A percentile compares a stretch with the other conserved stretches of the same genome.
phyloP scores from a whole-genome alignment of 2,113 vertebrate species.

The Zosterops hypoxanthus region DNA sequence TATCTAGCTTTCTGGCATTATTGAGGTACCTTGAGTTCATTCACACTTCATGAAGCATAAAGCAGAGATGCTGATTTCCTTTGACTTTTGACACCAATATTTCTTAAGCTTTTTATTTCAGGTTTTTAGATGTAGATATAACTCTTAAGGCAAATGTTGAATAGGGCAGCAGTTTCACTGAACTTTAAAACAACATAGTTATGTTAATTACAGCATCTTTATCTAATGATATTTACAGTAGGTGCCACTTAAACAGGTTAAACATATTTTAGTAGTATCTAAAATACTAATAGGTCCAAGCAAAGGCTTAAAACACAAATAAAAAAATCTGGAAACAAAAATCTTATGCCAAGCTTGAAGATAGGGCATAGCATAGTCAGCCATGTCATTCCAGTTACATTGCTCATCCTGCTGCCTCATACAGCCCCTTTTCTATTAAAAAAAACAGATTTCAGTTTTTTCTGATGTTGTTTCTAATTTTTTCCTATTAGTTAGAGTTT shows the following conservation, averaged over 20 bases:
- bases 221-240: neutral
- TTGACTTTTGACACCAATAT: slow-evolving; percentile 21
- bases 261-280: neutral
- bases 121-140: neutral
- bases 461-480: neutral
- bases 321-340: neutral
- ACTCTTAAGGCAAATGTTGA: neutral
- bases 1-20: neutral
- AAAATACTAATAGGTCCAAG: neutral
- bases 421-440: neutral
- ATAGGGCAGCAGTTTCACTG: neutral
- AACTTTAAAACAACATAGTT: neutral
- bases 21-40: neutral
- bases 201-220: neutral
- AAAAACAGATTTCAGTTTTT: neutral
- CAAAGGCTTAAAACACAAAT: neutral
- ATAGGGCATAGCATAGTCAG: neutral
- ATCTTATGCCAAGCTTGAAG: neutral
- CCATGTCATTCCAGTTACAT: neutral
- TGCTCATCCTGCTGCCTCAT: neutral
- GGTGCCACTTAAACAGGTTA: neutral
- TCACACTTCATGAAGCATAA: slow-evolving; percentile 11
- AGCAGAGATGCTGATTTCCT: slow-evolving; percentile 5
- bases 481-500: neutral
- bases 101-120: slow-evolving; percentile 46